Conservation (phyloP, 2,113 vertebrate genomes). For the Danionella cerebrum region DNA sequence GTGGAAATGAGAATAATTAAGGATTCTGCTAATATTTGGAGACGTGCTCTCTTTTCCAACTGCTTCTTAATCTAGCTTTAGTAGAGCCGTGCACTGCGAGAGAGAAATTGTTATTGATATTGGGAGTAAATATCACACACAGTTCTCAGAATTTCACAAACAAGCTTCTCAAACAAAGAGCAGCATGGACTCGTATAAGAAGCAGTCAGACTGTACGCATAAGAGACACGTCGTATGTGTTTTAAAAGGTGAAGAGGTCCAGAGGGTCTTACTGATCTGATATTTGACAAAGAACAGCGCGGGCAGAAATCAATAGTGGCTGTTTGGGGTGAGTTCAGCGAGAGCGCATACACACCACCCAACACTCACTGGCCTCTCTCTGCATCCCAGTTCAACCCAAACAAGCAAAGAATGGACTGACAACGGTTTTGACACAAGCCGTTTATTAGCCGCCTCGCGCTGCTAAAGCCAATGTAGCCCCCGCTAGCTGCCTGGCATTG, state of each 20-base stretch:
- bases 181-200: constrained; percentile 33
- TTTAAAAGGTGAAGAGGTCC: constrained; percentile 97
- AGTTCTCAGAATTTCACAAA: background rate
- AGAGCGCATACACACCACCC: constrained; percentile 47
- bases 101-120: background rate
- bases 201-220: constrained; percentile 49
- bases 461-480: constrained; percentile 60
- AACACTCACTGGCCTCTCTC: constrained; percentile 63
- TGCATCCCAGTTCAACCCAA: constrained; percentile 78
- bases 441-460: constrained; percentile 83
- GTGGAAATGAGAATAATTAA: no score
- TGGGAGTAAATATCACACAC: background rate
- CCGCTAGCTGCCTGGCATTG: constrained; percentile 30
- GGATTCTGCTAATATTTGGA: no score
- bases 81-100: no score
- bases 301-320: constrained; percentile 96
- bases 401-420: constrained; percentile 93
- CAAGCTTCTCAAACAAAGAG: constrained; percentile 39
- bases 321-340: constrained; percentile 68
- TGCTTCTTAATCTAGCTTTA: no score
- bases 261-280: constrained; percentile 92
- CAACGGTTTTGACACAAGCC: constrained; percentile 84
- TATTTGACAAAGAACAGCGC: constrained; percentile 98
- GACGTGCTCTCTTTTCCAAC: no score
- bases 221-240: constrained; percentile 83